phyloP scores from a whole-genome alignment of 1,140 invertebrate genomes.

The Thaumatotibia leucotreta region DNA sequence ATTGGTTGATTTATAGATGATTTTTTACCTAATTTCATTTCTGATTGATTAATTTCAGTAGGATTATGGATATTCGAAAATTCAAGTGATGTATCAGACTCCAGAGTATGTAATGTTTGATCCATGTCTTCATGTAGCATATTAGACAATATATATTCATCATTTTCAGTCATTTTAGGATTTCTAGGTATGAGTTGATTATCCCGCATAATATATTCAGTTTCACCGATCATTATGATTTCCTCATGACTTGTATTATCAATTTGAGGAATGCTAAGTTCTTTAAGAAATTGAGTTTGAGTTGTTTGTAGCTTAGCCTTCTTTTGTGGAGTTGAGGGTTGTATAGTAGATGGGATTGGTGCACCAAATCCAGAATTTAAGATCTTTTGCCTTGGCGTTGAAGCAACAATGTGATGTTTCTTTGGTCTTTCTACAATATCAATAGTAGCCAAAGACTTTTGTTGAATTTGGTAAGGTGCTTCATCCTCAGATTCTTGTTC shows the following conservation, averaged over 20 bases:
- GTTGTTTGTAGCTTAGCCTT: constrained; percentile 19
- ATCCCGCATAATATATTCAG: constrained; percentile 73
- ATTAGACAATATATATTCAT: constrained; percentile 43
- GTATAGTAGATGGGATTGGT: constrained; percentile 14
- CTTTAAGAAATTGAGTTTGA: constrained; percentile 23
- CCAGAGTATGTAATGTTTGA: constrained; percentile 27
- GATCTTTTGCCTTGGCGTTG: constrained; percentile 50
- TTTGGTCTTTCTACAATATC: constrained; percentile 69
- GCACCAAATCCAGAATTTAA: constrained; percentile 45
- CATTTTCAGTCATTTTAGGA: constrained; percentile 25
- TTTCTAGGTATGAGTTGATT: constrained; percentile 53
- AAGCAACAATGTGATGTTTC: constrained; percentile 29
- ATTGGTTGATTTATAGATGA: constrained; percentile 59
- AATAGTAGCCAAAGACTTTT: constrained; percentile 67
- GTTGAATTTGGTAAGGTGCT: constrained; percentile 57
- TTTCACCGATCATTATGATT: constrained; percentile 76
- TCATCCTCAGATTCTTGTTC: constrained; percentile 56
- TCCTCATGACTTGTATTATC: constrained; percentile 64
- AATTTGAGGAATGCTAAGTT: constrained; percentile 29
- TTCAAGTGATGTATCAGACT: constrained; percentile 40
- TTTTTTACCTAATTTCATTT: constrained; percentile 51
- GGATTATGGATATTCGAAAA: constrained; percentile 34
- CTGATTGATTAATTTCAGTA: constrained; percentile 22
- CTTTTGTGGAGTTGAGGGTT: constrained; percentile 11
- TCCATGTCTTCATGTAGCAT: constrained; percentile 33